phyloP scores from a whole-genome alignment of 2,888 invertebrate species.

The Elysia crispata region DNA sequence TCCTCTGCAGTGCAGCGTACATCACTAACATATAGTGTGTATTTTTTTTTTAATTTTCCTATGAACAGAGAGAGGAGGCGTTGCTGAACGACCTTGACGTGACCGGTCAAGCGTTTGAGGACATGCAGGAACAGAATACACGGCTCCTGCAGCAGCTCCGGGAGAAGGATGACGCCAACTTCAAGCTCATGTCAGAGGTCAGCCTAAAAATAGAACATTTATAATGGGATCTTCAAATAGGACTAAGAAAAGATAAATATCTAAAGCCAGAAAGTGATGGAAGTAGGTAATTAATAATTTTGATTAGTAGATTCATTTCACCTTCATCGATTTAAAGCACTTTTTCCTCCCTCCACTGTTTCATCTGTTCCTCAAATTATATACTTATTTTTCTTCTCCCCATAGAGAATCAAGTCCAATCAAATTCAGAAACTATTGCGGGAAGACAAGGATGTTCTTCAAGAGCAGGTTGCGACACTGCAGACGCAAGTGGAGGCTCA shows the following conservation, averaged over 20 bases:
- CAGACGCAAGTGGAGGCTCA: slow-evolving; percentile 95
- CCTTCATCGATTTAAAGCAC: too few relatives aligned
- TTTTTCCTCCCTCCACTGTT: too few relatives aligned
- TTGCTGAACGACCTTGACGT: slow-evolving; percentile 99
- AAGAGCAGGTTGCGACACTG: slow-evolving; percentile 89
- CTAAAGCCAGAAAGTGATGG: too few relatives aligned
- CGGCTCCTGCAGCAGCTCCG: slow-evolving; percentile 94
- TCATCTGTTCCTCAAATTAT: too few relatives aligned
- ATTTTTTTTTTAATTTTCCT: background rate
- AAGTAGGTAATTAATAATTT: too few relatives aligned
- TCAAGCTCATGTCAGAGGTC: slow-evolving; percentile 96
- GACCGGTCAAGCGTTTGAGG: slow-evolving; percentile 98
- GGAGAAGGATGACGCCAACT: slow-evolving; percentile 96
- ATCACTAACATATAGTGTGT: background rate
- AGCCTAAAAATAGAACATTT: too few relatives aligned
- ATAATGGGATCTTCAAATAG: too few relatives aligned
- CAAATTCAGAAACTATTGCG: slow-evolving; percentile 94
- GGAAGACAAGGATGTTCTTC: slow-evolving; percentile 95
- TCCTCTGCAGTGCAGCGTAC: background rate
- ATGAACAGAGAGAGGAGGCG: slow-evolving; percentile 90
- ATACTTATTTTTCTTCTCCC: too few relatives aligned
- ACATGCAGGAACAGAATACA: slow-evolving; percentile 99
- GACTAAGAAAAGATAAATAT: too few relatives aligned
- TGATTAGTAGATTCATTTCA: too few relatives aligned
- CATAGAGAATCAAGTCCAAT: slow-evolving; percentile 82